A percentile compares a stretch with the other conserved stretches of the same genome.
Conservation (phyloP, 2,797 vertebrate species). For the Botia kubotai region DNA sequence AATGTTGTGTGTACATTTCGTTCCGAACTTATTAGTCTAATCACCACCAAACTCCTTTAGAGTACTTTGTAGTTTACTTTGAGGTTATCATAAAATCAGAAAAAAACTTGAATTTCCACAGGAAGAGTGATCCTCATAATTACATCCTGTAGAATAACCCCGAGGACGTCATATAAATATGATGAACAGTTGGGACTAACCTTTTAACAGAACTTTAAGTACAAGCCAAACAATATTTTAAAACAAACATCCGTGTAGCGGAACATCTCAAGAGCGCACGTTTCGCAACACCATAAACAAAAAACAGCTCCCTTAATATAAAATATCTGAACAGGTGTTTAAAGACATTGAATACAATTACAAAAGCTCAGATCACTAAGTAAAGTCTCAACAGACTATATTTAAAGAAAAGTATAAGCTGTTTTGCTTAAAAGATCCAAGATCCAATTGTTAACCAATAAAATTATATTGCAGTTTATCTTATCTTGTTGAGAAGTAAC, state of each 20-base stretch:
- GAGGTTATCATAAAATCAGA: too few relatives aligned
- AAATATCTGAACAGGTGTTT: constrained; percentile 5
- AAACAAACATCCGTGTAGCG: neutral
- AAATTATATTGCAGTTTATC: constrained; percentile 15
- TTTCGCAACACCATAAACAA: neutral
- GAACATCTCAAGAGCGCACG: neutral
- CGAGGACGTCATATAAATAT: neutral
- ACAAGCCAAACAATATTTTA: neutral
- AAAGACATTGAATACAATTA: neutral
- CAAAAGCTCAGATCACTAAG: constrained; percentile 3
- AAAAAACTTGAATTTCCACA: constrained; percentile 24
- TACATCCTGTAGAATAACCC: constrained; percentile 42
- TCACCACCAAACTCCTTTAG: too few relatives aligned
- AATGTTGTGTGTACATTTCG: too few relatives aligned
- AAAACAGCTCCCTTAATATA: neutral
- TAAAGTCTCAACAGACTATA: neutral
- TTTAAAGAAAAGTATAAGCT: neutral
- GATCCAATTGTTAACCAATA: constrained; percentile 46
- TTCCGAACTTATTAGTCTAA: too few relatives aligned
- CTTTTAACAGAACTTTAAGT: neutral
- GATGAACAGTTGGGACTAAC: neutral
- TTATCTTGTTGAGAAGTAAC: constrained; percentile 7
- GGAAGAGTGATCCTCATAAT: constrained; percentile 31
- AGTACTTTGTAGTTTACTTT: too few relatives aligned
- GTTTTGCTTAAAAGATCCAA: neutral